Percentiles rank a stretch among this genome's conserved stretches.
Conservation (phyloP, 2,113 vertebrate species). For the Bubo scandiacus region DNA sequence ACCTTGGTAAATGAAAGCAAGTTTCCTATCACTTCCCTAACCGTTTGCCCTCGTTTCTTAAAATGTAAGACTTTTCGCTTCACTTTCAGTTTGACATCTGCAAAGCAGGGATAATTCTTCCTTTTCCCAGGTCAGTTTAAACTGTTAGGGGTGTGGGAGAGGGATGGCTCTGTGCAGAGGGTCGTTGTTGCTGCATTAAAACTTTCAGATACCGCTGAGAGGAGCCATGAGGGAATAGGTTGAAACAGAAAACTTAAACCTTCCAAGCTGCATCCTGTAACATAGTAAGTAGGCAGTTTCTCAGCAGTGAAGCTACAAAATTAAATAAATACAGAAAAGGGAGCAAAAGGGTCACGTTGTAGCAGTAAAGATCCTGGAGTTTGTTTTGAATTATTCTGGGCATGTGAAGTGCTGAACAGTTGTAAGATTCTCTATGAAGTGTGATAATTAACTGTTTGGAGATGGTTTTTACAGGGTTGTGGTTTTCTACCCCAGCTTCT, state of each 20-base stretch:
- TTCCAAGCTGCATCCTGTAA: neutral
- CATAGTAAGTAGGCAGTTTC: neutral
- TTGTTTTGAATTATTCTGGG: neutral
- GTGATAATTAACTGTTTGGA: neutral
- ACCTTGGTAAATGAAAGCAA: neutral
- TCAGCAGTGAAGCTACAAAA: neutral
- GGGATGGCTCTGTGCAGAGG: neutral
- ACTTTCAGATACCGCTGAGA: neutral
- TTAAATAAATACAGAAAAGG: neutral
- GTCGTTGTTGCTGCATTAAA: accelerated
- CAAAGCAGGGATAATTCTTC: neutral
- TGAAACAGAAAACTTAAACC: neutral
- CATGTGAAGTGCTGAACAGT: neutral
- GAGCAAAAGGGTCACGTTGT: neutral
- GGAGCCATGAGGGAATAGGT: neutral
- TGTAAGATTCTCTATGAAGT: neutral
- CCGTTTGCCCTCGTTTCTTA: neutral
- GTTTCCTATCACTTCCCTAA: neutral
- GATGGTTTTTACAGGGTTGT: neutral
- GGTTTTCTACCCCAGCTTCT: neutral
- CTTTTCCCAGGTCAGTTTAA: neutral
- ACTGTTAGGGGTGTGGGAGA: neutral
- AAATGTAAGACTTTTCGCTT: neutral
- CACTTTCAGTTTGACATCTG: neutral
- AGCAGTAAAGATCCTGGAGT: neutral